Conservation (phyloP, 2,113 vertebrate species). For the Burhinus oedicnemus region DNA sequence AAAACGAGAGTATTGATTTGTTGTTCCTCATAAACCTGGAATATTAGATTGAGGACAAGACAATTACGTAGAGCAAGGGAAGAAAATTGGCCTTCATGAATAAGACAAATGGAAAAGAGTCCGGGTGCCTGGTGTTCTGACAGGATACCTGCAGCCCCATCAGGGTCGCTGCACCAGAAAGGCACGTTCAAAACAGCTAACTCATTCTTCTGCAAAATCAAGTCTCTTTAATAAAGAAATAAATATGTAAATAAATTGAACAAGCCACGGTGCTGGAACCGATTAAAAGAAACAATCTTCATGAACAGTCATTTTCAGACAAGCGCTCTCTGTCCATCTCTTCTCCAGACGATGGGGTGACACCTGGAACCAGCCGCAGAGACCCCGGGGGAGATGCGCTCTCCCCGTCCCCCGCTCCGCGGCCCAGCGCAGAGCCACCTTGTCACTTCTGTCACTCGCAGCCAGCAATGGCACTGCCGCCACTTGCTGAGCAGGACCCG, state of each 20-base stretch:
- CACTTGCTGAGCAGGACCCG: background rate
- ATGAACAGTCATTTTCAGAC: background rate
- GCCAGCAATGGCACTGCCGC: background rate
- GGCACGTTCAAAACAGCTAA: background rate
- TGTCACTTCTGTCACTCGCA: background rate
- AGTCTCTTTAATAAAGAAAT: background rate
- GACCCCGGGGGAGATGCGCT: rapidly evolving
- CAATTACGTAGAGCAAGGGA: conserved; percentile 25
- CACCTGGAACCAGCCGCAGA: background rate
- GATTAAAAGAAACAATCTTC: background rate
- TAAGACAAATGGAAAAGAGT: background rate
- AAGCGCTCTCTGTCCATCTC: background rate
- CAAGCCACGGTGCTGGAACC: rapidly evolving
- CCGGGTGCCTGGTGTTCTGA: background rate
- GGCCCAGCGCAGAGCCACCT: background rate
- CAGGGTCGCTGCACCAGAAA: background rate
- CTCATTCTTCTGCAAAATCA: background rate
- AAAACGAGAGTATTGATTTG: conserved; percentile 54
- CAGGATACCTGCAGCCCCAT: background rate
- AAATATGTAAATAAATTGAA: background rate
- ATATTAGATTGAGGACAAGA: conserved; percentile 41
- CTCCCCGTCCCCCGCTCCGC: no score
- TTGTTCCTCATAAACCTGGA: conserved; percentile 54
- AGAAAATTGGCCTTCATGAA: conserved; percentile 6
- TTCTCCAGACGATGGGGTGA: background rate